A percentile compares a stretch with the other conserved stretches of the same genome.
Conservation (phyloP, 2,797 vertebrate genomes). For the Urosaurus nigricauda region DNA sequence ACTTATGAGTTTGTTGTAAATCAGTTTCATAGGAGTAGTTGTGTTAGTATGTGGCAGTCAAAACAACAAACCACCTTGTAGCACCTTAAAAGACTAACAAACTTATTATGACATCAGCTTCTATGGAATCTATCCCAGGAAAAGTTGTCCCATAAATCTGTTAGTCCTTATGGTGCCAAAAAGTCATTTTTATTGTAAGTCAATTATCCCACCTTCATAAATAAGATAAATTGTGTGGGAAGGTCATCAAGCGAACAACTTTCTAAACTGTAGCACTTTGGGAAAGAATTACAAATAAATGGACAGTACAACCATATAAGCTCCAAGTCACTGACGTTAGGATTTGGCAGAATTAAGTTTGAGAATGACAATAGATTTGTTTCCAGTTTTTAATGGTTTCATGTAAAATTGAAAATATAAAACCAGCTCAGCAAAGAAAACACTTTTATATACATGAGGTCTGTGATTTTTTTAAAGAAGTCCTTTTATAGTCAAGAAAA, state of each 20-base stretch:
- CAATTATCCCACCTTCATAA: not conserved
- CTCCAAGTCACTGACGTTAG: slow-evolving; percentile 27
- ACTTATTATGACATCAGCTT: not conserved
- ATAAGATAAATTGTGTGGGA: not conserved
- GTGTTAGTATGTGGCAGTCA: not conserved
- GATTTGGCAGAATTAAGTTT: slow-evolving; percentile 37
- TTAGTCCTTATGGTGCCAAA: not conserved
- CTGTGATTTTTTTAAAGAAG: slow-evolving; percentile 76
- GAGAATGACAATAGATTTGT: slow-evolving; percentile 67
- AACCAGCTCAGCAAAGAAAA: slow-evolving; percentile 78
- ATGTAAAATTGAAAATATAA: slow-evolving; percentile 85
- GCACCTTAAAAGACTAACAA: not conserved
- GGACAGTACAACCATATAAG: slow-evolving; percentile 1
- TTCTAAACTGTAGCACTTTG: slow-evolving; percentile 3
- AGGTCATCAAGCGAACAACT: not conserved
- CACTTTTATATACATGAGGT: slow-evolving; percentile 84
- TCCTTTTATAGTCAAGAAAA: slow-evolving; percentile 64
- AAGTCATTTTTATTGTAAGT: not conserved
- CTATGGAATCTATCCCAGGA: not conserved
- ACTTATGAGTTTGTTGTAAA: not conserved
- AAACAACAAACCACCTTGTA: not conserved
- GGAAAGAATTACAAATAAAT: not conserved
- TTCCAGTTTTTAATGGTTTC: slow-evolving; percentile 87
- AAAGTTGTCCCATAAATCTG: not conserved
- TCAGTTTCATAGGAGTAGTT: not conserved